Conservation (phyloP, 2,113 vertebrate genomes). For the Lucifuga dentata region DNA sequence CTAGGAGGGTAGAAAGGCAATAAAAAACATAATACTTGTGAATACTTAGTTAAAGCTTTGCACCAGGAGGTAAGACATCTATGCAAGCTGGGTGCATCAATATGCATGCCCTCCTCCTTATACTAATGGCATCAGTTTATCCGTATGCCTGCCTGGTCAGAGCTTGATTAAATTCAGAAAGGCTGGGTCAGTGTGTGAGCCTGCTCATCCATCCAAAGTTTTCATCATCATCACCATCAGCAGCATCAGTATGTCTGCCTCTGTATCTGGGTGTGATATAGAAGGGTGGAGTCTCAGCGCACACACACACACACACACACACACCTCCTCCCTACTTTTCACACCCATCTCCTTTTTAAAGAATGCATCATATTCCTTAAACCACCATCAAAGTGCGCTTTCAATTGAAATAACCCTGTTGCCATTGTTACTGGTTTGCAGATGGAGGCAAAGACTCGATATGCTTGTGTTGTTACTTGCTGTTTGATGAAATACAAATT, state of each 20-base stretch:
- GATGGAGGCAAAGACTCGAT: not conserved
- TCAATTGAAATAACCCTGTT: not conserved
- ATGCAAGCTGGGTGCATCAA: no score
- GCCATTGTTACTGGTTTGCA: not conserved
- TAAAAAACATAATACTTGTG: not conserved
- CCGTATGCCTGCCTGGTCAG: no score
- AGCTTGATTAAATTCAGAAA: no score
- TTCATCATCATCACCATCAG: no score
- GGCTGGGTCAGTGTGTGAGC: no score
- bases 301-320: conserved; percentile 33
- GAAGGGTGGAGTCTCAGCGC: conserved; percentile 50
- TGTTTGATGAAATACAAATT: no score
- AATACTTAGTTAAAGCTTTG: no score
- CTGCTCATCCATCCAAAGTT: no score
- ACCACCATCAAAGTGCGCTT: not conserved
- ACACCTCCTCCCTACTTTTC: conserved; percentile 19
- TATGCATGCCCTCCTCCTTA: no score
- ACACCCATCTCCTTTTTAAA: conserved; percentile 10
- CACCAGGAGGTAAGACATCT: no score
- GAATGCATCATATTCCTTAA: not conserved
- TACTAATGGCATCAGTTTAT: not conserved
- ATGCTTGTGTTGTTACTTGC: no score
- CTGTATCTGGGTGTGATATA: conserved; percentile 6
- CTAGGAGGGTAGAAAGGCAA: no score
- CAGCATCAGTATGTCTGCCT: not conserved